Conservation (phyloP, 2,888 invertebrate species). For the Polyommatus iphigenia region DNA sequence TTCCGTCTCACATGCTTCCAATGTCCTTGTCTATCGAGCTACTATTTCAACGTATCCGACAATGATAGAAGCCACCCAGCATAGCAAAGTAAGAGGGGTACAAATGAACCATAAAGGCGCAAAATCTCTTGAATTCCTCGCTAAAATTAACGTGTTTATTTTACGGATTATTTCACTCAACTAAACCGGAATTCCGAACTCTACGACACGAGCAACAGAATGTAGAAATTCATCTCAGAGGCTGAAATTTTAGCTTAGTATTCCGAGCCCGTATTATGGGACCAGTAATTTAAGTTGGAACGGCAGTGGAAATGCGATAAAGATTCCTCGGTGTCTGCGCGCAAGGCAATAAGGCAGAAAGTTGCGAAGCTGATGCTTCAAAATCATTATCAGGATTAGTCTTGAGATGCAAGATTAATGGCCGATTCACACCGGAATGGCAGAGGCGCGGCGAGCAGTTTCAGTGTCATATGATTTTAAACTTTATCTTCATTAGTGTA, state of each 20-base stretch:
- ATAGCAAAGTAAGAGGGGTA: background rate
- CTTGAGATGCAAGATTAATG: background rate
- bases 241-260: slow-evolving; percentile 4
- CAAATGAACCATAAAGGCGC: background rate
- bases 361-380: background rate
- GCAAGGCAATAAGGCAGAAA: background rate
- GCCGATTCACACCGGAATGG: too few relatives aligned
- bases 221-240: slow-evolving; percentile 5
- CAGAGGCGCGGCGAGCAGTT: too few relatives aligned
- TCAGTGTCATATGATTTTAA: too few relatives aligned
- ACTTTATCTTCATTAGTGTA: too few relatives aligned
- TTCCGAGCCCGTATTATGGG: background rate
- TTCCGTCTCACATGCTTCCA: background rate
- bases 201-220: background rate
- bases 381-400: background rate
- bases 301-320: background rate
- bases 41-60: background rate
- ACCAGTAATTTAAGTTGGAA: slow-evolving; percentile 16
- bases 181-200: background rate
- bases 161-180: background rate
- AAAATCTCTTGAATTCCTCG: background rate
- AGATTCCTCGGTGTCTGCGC: background rate
- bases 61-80: background rate
- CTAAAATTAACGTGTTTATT: background rate
- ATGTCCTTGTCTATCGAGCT: background rate